Evolutionary conservation across 2,888 invertebrate genomes (phyloP).

Genomic region (Magallana nippona): DNA sequence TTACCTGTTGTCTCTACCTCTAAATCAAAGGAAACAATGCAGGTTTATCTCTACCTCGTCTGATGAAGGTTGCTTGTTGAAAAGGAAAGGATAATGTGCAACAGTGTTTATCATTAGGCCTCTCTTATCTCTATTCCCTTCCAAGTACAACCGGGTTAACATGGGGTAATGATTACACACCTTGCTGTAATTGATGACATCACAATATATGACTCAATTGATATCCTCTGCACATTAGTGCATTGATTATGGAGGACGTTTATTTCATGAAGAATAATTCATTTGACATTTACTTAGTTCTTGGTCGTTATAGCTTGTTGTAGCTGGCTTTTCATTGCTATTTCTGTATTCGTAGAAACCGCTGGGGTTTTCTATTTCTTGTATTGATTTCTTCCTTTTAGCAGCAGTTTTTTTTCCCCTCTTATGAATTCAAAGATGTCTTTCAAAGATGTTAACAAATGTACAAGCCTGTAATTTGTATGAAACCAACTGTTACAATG

Average conservation of each 20-base stretch:
- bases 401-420: not conserved
- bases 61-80: slow-evolving; percentile 6
- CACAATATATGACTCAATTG: not conserved
- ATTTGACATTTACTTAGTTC: slow-evolving; percentile 19
- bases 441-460: not conserved
- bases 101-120: not conserved
- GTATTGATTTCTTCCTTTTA: not conserved
- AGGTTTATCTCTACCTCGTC: not conserved
- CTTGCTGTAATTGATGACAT: not conserved
- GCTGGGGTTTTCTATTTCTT: not conserved
- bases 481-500: no score
- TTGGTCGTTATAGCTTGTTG: not conserved
- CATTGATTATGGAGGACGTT: not conserved
- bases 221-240: not conserved
- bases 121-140: not conserved
- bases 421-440: not conserved
- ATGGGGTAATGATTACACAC: not conserved
- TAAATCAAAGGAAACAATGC: not conserved
- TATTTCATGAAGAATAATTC: not conserved
- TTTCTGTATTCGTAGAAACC: not conserved
- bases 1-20: not conserved
- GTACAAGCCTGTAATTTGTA: no score
- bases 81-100: not conserved
- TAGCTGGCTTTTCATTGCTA: not conserved
- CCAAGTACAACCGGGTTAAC: not conserved